phyloP scores from a whole-genome alignment of 2,888 invertebrate species.

The Clanis bilineata region DNA sequence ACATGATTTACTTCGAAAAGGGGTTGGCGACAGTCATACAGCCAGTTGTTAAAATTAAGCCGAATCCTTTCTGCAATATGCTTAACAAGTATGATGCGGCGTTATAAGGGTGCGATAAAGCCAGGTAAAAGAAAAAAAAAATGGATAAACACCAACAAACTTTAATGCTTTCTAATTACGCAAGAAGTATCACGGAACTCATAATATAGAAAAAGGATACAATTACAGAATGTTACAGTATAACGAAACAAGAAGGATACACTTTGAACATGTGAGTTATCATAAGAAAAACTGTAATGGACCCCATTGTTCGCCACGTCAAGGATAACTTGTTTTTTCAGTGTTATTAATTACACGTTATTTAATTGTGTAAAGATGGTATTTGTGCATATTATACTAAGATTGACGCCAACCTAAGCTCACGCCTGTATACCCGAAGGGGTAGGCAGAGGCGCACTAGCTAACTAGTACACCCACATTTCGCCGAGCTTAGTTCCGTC shows the following conservation, averaged over 20 bases:
- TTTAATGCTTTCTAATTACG: neutral
- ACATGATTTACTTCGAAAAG: no score
- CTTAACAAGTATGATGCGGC: no score
- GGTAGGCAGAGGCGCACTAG: no score
- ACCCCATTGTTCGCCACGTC: constrained; percentile 62
- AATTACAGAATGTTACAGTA: constrained; percentile 35
- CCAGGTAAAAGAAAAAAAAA: no score
- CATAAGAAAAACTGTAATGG: constrained; percentile 64
- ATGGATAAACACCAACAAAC: neutral
- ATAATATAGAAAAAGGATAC: constrained; percentile 24
- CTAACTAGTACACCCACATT: no score
- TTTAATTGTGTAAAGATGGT: constrained; percentile 52
- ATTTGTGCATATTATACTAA: neutral
- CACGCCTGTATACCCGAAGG: no score
- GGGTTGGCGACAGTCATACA: no score
- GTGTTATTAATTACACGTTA: constrained; percentile 50
- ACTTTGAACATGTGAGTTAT: constrained; percentile 58
- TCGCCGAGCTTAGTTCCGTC: no score
- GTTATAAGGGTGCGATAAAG: no score
- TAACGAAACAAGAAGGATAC: constrained; percentile 59
- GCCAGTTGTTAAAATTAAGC: no score
- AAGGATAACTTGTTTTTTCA: constrained; percentile 73
- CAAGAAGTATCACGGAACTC: constrained; percentile 2
- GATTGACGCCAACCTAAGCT: neutral
- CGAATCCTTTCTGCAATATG: no score